Conservation (phyloP, 2,113 vertebrate genomes). For the Sprattus sprattus region DNA sequence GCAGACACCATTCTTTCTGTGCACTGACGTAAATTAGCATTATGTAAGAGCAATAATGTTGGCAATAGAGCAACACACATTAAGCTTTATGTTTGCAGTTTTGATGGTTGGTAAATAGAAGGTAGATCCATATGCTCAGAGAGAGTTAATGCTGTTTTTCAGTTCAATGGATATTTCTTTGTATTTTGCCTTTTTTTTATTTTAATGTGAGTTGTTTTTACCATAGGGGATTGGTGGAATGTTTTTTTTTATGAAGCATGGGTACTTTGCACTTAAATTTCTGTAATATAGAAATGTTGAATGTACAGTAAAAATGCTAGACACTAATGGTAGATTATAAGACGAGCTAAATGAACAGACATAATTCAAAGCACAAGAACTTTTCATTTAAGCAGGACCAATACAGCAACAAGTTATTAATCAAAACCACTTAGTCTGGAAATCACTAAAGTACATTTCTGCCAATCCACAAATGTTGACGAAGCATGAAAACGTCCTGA, state of each 20-base stretch:
- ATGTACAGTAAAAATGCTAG: background rate
- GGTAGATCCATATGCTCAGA: background rate
- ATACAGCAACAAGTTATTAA: background rate
- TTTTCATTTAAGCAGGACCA: conserved; percentile 3
- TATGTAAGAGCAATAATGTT: background rate
- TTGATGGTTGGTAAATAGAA: background rate
- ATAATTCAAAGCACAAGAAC: background rate
- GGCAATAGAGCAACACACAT: background rate
- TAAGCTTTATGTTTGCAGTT: background rate
- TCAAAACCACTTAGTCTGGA: background rate
- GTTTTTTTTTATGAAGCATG: background rate
- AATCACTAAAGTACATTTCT: background rate
- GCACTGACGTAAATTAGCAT: background rate
- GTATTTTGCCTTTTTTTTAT: background rate
- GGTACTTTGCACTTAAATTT: conserved; percentile 10
- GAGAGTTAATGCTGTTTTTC: background rate
- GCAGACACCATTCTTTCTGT: background rate
- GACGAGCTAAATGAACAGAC: background rate
- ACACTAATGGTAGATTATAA: background rate
- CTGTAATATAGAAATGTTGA: conserved; percentile 11
- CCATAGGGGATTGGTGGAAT: background rate
- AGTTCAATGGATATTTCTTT: background rate
- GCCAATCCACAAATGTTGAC: background rate
- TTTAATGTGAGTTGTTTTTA: background rate
- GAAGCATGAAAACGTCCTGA: background rate